Evolutionary conservation across 2,113 vertebrate genomes (phyloP).

Genomic region (Pardalotus punctatus): DNA sequence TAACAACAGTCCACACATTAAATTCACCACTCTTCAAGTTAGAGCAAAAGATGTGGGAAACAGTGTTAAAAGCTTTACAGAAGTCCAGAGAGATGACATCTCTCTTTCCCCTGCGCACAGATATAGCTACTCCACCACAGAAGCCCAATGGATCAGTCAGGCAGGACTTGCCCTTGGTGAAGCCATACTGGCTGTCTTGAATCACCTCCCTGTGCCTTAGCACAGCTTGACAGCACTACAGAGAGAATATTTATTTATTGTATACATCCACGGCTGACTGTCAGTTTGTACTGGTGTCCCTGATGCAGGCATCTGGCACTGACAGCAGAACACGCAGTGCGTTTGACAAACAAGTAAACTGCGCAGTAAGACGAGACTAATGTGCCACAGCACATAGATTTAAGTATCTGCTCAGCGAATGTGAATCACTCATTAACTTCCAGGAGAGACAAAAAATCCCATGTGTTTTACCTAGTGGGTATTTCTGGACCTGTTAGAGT

Average conservation of each 20-base stretch:
- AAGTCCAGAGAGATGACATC: neutral
- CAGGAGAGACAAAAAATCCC: neutral
- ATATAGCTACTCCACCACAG: neutral
- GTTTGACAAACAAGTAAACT: neutral
- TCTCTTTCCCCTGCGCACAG: neutral
- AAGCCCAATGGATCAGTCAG: neutral
- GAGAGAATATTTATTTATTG: neutral
- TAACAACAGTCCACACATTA: neutral
- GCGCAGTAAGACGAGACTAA: neutral
- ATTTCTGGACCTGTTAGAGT: neutral
- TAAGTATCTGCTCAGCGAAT: neutral
- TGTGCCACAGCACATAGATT: rapidly evolving
- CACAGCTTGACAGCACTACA: neutral
- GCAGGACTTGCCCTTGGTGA: neutral
- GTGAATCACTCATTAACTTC: neutral
- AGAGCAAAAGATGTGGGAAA: neutral
- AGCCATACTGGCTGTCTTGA: neutral
- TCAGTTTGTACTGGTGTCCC: neutral
- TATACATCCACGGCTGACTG: neutral
- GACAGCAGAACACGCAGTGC: neutral
- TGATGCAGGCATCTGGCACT: neutral
- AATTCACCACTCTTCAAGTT: neutral
- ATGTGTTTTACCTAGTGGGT: neutral
- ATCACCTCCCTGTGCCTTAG: neutral
- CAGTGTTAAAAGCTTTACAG: neutral